Evolutionary conservation across 1,140 invertebrate species (phyloP), one percentile per base, ranked within the genome.

Genomic region (Tetraneura akinire): DNA sequence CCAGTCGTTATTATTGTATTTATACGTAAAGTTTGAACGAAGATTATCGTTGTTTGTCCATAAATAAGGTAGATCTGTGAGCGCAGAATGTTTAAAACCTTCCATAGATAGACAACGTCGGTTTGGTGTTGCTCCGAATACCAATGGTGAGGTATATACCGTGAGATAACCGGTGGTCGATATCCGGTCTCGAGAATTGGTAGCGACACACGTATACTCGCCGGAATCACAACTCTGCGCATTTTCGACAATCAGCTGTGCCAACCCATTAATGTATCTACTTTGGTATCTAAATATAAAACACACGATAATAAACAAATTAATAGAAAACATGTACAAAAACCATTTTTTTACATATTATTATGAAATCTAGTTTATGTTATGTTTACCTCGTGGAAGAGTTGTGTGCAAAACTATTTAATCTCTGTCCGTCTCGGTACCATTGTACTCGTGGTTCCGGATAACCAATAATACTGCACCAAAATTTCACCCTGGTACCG

Each of bases 401-500:
- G 18, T 81, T 70, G 14, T 68, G 37, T 2, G 80, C 29, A 9
- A 53, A 80, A 45, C 21, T 55, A 14, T 66, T 64, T 10, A 81
- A 21, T 42, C 45, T 45, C 18, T 60, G 73, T 18, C 91, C 91
- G 84, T 96, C 91, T 84, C 93, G 96, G 21, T 91, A 91, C 94
- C 95, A 98, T 82, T 91, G 90, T 4, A 97, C 87, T 64, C 88
- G 88, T 0, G 94, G 92, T 82, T 94, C 92, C 0, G 93, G 91
- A 81, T 89, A 88, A n/a, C 93, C 93, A 68, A 96, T 88, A 1
- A 97, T 90, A 80, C 91, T 91, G 84, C 96, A 97, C 4, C 91
- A 91, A n/a, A 98, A 86, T 83, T 91, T 91, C 2, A 95, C 90
- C 81, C 89, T 87, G 32, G 91, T 91, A 13, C 91, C 91, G 83